Conservation (phyloP, 2,888 invertebrate species). For the Isotomurus palustris region DNA sequence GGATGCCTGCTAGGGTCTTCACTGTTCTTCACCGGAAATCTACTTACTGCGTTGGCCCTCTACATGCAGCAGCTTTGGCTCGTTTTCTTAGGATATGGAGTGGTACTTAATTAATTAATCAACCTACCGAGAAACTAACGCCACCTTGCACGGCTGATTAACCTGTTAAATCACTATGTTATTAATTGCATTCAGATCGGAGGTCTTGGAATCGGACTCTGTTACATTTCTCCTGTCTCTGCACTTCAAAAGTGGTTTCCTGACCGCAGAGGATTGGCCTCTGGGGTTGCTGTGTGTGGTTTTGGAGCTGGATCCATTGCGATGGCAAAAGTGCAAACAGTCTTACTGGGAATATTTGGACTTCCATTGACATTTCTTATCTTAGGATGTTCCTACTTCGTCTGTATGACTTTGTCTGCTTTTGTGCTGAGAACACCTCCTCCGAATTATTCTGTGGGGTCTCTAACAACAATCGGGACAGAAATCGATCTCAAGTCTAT, state of each 20-base stretch:
- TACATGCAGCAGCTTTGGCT: constrained; percentile 30
- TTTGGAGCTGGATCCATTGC: constrained; percentile 44
- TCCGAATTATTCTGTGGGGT: constrained; percentile 29
- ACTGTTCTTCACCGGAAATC: constrained; percentile 33
- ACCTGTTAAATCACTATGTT: no score
- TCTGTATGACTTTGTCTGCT: constrained; percentile 24
- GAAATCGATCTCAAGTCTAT: no score
- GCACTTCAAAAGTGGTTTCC: constrained; percentile 44
- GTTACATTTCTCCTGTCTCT: constrained; percentile 42
- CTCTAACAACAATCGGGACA: no score
- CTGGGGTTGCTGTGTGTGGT: constrained; percentile 42
- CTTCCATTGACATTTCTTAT: constrained; percentile 37
- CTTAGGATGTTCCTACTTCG: constrained; percentile 32
- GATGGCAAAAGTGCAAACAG: constrained; percentile 36
- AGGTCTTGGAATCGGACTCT: constrained; percentile 31
- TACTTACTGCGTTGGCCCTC: constrained; percentile 30
- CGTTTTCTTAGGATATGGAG: constrained; percentile 32
- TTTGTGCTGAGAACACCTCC: constrained; percentile 37
- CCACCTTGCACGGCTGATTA: no score
- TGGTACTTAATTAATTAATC: no score
- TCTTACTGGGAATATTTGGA: constrained; percentile 23
- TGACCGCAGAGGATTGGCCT: constrained; percentile 36
- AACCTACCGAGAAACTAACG: no score
- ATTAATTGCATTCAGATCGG: no score
- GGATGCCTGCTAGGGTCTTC: constrained; percentile 28